phyloP scores from a whole-genome alignment of 2,888 invertebrate species.

The Xestia xanthographa region DNA sequence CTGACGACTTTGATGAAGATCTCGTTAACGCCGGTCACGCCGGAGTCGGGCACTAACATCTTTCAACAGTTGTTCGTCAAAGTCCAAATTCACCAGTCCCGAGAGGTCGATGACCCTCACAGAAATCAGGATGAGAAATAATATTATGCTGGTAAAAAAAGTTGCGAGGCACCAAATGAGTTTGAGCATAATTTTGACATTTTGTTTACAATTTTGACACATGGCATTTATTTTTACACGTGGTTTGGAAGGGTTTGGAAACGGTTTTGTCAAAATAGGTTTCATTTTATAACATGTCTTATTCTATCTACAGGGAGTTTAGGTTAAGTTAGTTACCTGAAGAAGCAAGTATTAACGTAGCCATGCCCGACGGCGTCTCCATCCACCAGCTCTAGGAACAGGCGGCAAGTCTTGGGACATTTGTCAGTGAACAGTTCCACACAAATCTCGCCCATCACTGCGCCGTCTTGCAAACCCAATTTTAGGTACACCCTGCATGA shows the following conservation, averaged over 20 bases:
- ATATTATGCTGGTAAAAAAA: constrained; percentile 77
- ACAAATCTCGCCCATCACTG: constrained; percentile 75
- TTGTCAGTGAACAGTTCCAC: constrained; percentile 82
- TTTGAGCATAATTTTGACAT: constrained; percentile 77
- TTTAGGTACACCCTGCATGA: constrained; percentile 70
- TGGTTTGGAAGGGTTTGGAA: not conserved
- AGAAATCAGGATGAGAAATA: constrained; percentile 73
- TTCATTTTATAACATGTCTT: too few species aligned
- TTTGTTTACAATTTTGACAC: constrained; percentile 43
- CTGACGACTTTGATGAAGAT: constrained; percentile 83
- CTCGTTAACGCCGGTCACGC: constrained; percentile 73
- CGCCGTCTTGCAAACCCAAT: constrained; percentile 71
- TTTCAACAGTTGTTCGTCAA: constrained; percentile 24
- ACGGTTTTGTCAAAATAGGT: not conserved
- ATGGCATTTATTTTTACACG: not conserved
- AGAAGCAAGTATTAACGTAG: constrained; percentile 84
- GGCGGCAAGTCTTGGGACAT: constrained; percentile 79
- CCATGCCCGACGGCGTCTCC: constrained; percentile 79
- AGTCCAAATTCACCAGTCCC: not conserved
- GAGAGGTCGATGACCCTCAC: constrained; percentile 46
- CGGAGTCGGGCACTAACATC: constrained; percentile 84
- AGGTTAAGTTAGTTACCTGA: constrained; percentile 72
- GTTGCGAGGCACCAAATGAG: constrained; percentile 73
- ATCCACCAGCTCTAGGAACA: constrained; percentile 80
- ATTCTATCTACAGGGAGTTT: not conserved